phyloP scores from a whole-genome alignment of 2,888 invertebrate genomes.

The Cheilosia urbana region DNA sequence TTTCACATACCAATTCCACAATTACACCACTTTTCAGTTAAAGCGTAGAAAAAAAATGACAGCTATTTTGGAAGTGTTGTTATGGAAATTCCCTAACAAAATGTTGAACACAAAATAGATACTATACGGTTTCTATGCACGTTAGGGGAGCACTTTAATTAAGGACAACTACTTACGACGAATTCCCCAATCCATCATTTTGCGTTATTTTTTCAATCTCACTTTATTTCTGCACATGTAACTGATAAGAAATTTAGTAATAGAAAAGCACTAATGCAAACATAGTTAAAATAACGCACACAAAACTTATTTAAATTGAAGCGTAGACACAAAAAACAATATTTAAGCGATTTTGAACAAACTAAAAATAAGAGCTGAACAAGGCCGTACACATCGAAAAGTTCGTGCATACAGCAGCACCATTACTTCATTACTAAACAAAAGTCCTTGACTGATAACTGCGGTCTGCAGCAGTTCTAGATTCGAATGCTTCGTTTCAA shows the following conservation, averaged over 20 bases:
- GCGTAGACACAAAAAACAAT: not conserved
- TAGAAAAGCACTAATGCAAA: not conserved
- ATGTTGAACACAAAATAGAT: not conserved
- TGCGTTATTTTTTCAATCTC: slow-evolving; percentile 77
- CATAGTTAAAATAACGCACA: slow-evolving; percentile 1
- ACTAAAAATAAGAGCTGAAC: not conserved
- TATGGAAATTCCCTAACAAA: too few relatives aligned
- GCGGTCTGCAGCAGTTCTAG: slow-evolving; percentile 5
- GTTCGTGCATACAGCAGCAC: slow-evolving; percentile 78
- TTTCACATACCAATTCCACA: too few relatives aligned
- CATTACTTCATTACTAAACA: slow-evolving; percentile 78
- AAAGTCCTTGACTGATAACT: slow-evolving; percentile 54
- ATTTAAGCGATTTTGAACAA: slow-evolving; percentile 4
- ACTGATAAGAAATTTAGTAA: not conserved
- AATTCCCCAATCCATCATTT: slow-evolving; percentile 90
- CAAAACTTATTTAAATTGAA: not conserved
- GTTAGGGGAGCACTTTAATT: not conserved
- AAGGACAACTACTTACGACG: slow-evolving; percentile 86
- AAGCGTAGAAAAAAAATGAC: too few relatives aligned
- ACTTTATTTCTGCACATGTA: slow-evolving; percentile 21
- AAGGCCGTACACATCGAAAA: slow-evolving; percentile 9
- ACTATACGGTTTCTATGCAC: not conserved
- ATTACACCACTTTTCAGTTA: too few relatives aligned
- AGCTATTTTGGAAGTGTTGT: too few relatives aligned
- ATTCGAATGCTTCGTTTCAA: not conserved